Evolutionary conservation across 2,888 invertebrate species (phyloP), one percentile per base, ranked within the genome.

Genomic region (Steinernema scapterisci): DNA sequence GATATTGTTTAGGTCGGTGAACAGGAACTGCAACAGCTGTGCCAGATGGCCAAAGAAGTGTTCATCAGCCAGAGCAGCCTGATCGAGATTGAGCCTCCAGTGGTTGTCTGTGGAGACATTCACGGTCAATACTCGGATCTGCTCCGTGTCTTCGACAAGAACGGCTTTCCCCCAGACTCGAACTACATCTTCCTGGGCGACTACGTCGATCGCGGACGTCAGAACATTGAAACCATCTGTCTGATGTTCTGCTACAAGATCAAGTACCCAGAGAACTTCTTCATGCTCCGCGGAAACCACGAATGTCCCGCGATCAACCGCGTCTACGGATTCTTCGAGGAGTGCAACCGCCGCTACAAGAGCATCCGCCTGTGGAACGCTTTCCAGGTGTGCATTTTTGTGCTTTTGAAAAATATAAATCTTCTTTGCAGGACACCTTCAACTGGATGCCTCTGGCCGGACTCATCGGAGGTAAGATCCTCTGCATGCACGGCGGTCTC

Each of bases 401-500:
- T 31, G 52, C 6, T 48, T 63, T 16, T n/a, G 38, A 6, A 38
- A 7, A 73, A 31, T 11, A 13, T 44, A n/a, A 21, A 13, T 7
- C 21, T n/a, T 7, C 44, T 73, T 70, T n/a, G n/a, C 76, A 82
- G 76, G 83, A 84, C 70, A 79, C 84, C 0, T 85, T 85, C 81
- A 83, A 83, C 77, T 84, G 82, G 82, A 84, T 85, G 84, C 85
- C 85, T 0, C 76, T 84, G 70, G 77, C 78, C 72, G 85, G 81
- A 9, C 76, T 85, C 45, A 84, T 84, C 54, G 83, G 82, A 25
- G 81, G 79, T 16, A 78, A 81, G 23, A 83, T 85, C 51, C 79
- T 83, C 9, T 83, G 81, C 73, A 83, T 83, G 83, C 85, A 85
- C 73, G 85, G 85, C 9, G 85, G 85, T 6, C 80, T 85, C 63